Evolutionary conservation across 2,113 vertebrate genomes (phyloP), one percentile per base, ranked within the genome.

Genomic region (Entosphenus tridentatus): DNA sequence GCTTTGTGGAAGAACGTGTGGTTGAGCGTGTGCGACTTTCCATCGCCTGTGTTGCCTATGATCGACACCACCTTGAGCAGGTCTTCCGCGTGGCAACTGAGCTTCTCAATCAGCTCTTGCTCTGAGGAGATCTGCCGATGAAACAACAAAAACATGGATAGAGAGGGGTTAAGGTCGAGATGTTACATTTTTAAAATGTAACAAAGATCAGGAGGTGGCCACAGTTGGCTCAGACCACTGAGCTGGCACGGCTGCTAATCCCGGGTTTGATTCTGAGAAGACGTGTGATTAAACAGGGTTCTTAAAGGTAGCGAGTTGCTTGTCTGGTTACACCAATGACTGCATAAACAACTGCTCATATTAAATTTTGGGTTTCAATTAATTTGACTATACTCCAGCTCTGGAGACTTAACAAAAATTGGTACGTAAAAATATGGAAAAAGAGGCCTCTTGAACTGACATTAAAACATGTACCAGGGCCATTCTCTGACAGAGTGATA

Each of bases 11-110:
- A 98, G 76, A 98, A 98, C 54, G 93, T 97, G 69, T 98, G 87
- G 75, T 98, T 97, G 67, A 98, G 85, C 55, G 91, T 98, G 77
- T 98, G 87, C 69, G 93, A 98, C 79, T 98, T 98, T 57, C 93
- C 93, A 75, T 98, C 93, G 12, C 93, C 93, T 0, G 92, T 98
- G 79, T 98, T 98, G 69, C 93, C 93, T 78, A 98, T 96, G 78
- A 98, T 90, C 69, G 93, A 96, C 74, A 98, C 86, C 74, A 98
- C 92, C 76, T 98, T 98, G 75, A 98, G 80, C 68, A 92, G 87
- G 72, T 97, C 87, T 8, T 95, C 91, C 54, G 88, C 80, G 70
- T 74, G 80, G 77, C 88, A 97, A 76, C 81, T 81, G 73, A 98
- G 78, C 74, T 85, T 85, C 75, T 77, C 76, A 74, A 96, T 87